Base-by-base conservation (phyloP, 2,113 vertebrate species). In the Bothrops jararaca region DNA sequence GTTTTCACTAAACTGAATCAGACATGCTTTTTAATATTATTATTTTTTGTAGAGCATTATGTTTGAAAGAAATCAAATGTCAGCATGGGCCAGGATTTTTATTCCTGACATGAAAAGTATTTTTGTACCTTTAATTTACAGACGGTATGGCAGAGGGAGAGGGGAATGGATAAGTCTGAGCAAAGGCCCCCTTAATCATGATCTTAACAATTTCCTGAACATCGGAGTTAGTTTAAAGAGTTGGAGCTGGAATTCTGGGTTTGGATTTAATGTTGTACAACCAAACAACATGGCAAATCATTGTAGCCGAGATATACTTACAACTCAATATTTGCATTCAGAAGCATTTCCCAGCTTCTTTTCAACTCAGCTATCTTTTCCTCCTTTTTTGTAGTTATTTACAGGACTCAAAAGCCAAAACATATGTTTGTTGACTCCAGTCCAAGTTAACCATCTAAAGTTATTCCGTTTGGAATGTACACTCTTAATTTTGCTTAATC, bases 171-270 rank as follows among this genome's bases (percentile, higher is more conserved):
- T 42, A 42, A 34, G 34, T 80, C 22, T 80, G 74, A 80, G 74
- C 34, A 42, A 80, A 80, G 74, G 18, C 4, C 45, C 88, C 88
- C 90, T 92, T 93, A 74, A 26, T 56, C 88, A 85, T 88, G 54
- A 52, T 22, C 18, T 9, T 80, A 80, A 80, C 39, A 57, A 53
- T 86, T 89, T 90, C 22, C 53, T 92, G 91, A 74, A 1, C 2
- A 42, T 29, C 12, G 86, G 42, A 54, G 0, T 2, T 26, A 64
- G 54, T 89, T 91, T 18, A 90, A 90, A 89, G 58, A 18, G 34
- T 88, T 87, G 92, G 3, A 86, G 69, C 86, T 94, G 86, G 39
- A 90, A 93, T 48, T 52, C 88, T 26, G 92, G 90, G 60, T 91
- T 88, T 50, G 24, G 50, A 87, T 87, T 52, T 15, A 53, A 87